A percentile compares a stretch with the other conserved stretches of the same genome.
Conservation (phyloP, 2,113 vertebrate genomes). For the Verasper variegatus region DNA sequence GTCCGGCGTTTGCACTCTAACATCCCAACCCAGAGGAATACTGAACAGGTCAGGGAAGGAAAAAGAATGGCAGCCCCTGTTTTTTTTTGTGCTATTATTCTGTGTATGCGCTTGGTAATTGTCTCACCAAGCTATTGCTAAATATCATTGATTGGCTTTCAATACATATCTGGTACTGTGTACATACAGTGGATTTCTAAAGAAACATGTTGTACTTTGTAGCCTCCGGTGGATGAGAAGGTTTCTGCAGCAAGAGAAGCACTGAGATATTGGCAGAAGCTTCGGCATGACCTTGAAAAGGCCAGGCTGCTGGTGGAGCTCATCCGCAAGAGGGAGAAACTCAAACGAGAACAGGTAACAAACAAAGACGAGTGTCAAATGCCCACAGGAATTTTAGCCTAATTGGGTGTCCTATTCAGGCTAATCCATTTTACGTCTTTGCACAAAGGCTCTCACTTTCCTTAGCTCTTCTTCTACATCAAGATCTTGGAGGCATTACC, state of each 20-base stretch:
- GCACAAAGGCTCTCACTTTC: too few species aligned
- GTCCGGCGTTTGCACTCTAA: constrained; percentile 92
- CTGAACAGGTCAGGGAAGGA: constrained; percentile 86
- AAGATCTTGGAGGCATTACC: too few species aligned
- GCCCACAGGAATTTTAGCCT: not conserved
- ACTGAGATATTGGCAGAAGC: constrained; percentile 97
- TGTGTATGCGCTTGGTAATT: not conserved
- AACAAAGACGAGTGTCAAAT: not conserved
- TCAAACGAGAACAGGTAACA: constrained; percentile 95
- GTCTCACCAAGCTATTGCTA: not conserved
- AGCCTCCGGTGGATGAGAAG: constrained; percentile 96
- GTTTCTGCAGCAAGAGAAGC: constrained; percentile 93
- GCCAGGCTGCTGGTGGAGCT: constrained; percentile 94
- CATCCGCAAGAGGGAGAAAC: constrained; percentile 97
- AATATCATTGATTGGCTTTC: not conserved
- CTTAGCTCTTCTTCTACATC: too few species aligned
- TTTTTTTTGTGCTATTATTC: not conserved
- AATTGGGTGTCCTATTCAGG: not conserved
- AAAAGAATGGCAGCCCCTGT: not conserved
- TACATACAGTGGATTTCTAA: not conserved
- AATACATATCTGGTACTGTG: not conserved
- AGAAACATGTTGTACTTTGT: constrained; percentile 24
- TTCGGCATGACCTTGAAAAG: constrained; percentile 95
- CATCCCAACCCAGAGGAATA: constrained; percentile 89
- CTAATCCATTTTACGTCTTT: not conserved